These are phyloP conservation scores for Neelides sp. DNA, from an alignment of 1,140 invertebrate species.

Conservation along the genomic window DNA sequence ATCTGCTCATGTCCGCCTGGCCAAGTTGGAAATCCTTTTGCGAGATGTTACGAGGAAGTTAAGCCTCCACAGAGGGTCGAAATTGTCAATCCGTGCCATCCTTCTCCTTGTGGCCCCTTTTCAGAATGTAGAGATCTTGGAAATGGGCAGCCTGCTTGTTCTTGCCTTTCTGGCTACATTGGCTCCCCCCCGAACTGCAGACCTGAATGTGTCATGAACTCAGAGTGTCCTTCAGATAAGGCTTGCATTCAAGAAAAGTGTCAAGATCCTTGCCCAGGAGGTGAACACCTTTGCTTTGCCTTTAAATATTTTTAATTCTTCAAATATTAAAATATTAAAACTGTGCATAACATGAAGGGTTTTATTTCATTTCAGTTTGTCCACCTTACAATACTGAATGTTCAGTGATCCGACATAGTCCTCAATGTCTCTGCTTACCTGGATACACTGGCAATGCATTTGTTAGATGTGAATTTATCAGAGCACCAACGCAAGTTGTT, in stretches of 20 bases:
- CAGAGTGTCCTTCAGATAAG: constrained; percentile 61
- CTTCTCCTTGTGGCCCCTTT: constrained; percentile 65
- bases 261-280: constrained; percentile 60
- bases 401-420: constrained; percentile 63
- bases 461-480: constrained; percentile 56
- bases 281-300: no score
- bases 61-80: no score
- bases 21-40: constrained; percentile 27
- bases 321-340: no score
- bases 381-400: constrained; percentile 63
- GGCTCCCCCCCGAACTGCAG: constrained; percentile 58
- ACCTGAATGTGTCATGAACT: constrained; percentile 63
- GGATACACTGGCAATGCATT: constrained; percentile 68
- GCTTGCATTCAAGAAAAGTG: constrained; percentile 66
- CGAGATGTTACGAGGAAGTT: no score
- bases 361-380: no score
- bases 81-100: constrained; percentile 35
- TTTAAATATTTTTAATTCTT: no score
- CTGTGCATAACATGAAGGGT: no score
- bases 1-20: constrained; percentile 36
- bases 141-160: constrained; percentile 53
- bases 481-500: constrained; percentile 47
- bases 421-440: constrained; percentile 59
- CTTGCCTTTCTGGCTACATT: constrained; percentile 46
- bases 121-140: constrained; percentile 59